A percentile compares a stretch with the other conserved stretches of the same genome.
phyloP scores from a whole-genome alignment of 2,113 vertebrate genomes.

The Phocoena sinus region DNA sequence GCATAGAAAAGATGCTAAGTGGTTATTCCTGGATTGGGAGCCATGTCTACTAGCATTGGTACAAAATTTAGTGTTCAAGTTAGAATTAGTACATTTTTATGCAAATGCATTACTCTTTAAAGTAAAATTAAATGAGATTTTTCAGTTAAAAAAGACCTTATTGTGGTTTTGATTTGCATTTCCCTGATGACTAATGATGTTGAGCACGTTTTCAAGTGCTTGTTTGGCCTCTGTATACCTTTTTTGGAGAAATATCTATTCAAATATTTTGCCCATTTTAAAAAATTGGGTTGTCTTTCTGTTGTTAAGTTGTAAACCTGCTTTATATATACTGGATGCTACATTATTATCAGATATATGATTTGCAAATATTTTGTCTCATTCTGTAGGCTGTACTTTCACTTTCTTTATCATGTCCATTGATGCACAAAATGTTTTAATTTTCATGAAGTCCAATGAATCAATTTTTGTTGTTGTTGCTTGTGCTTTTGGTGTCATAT shows the following conservation, averaged over 20 bases:
- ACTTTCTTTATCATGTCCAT: background rate
- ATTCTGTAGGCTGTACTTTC: background rate
- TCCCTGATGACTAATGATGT: background rate
- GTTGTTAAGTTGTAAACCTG: background rate
- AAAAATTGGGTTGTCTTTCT: background rate
- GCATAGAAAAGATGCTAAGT: background rate
- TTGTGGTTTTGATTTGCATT: background rate
- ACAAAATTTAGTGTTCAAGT: constrained; percentile 44
- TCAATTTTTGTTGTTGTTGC: too few relatives aligned
- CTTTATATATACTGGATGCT: background rate
- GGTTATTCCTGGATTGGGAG: background rate
- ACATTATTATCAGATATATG: background rate
- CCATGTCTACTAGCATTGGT: background rate
- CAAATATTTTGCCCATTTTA: background rate
- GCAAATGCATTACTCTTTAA: constrained; percentile 29
- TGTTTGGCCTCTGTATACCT: background rate
- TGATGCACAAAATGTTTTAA: background rate
- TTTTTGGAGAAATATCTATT: background rate
- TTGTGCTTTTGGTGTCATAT: too few relatives aligned
- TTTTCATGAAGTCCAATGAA: too few relatives aligned
- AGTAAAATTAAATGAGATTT: constrained; percentile 52
- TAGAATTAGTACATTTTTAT: constrained; percentile 32
- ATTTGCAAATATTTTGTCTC: background rate
- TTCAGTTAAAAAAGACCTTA: background rate
- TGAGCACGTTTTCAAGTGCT: background rate